A percentile compares a stretch with the other conserved stretches of the same genome.
These are phyloP conservation scores for Belgica antarctica DNA, from an alignment of 2,888 invertebrate species.

Conservation along the genomic window DNA sequence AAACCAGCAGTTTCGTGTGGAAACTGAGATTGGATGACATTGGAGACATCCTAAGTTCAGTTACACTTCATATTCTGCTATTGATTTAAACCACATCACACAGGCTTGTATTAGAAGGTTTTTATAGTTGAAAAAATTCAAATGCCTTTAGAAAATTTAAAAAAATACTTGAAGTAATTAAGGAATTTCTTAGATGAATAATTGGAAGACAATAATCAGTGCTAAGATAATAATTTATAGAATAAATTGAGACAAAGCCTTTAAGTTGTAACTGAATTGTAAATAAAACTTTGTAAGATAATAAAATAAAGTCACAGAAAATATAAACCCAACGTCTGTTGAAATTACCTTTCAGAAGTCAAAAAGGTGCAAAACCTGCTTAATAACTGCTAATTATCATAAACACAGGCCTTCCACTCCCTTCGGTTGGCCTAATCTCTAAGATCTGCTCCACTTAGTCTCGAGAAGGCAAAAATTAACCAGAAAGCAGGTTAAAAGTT, in stretches of 20 bases:
- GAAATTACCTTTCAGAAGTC: background rate
- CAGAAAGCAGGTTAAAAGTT: too few relatives aligned
- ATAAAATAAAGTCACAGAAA: background rate
- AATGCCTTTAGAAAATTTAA: too few relatives aligned
- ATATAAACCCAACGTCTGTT: background rate
- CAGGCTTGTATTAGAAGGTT: too few relatives aligned
- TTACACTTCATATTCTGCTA: too few relatives aligned
- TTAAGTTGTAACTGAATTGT: background rate
- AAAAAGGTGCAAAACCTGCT: background rate
- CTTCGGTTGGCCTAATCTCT: background rate
- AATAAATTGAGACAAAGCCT: background rate
- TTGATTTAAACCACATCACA: too few relatives aligned
- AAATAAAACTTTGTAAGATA: background rate
- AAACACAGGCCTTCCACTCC: background rate
- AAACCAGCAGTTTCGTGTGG: too few relatives aligned
- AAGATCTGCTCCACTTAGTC: background rate
- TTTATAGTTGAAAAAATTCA: too few relatives aligned
- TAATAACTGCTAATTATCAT: background rate
- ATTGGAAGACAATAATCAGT: slow-evolving; percentile 19
- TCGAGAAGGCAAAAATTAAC: background rate
- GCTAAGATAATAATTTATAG: slow-evolving; percentile 7
- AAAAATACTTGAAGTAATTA: background rate
- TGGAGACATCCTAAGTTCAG: too few relatives aligned
- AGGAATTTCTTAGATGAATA: background rate
- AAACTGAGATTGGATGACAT: too few relatives aligned